Evolutionary conservation across 1,140 invertebrate genomes (phyloP).

Genomic region (Trichogramma pretiosum): DNA sequence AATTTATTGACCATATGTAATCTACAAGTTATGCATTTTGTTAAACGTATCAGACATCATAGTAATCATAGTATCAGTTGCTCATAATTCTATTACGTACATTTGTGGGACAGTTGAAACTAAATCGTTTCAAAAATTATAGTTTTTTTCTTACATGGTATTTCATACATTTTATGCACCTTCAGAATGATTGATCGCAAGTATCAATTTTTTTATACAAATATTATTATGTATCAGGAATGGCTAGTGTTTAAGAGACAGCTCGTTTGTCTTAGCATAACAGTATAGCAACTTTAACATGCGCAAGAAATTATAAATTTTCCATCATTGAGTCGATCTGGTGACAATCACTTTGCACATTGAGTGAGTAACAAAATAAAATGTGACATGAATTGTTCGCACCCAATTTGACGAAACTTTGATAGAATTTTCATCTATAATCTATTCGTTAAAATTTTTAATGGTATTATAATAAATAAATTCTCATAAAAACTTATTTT

Average conservation of each 20-base stretch:
- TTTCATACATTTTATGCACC: slow-evolving; percentile 7
- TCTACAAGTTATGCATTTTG: no score
- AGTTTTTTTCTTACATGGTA: no score
- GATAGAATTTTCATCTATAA: slow-evolving; percentile 18
- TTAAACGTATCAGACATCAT: no score
- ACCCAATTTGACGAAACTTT: slow-evolving; percentile 13
- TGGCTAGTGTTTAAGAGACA: slow-evolving; percentile 6
- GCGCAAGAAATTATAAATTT: slow-evolving; percentile 7
- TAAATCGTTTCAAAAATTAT: no score
- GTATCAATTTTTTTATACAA: slow-evolving; percentile 5
- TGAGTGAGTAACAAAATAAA: slow-evolving; percentile 9
- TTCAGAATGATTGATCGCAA: slow-evolving; percentile 12
- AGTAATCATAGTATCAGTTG: no score
- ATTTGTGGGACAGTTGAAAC: no score
- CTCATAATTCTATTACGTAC: no score
- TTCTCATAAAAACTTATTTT: not conserved
- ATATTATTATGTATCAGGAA: slow-evolving; percentile 13
- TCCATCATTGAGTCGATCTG: not conserved
- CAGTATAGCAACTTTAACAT: slow-evolving; percentile 7
- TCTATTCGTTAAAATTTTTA: slow-evolving; percentile 16
- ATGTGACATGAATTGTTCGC: slow-evolving; percentile 7
- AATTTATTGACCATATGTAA: no score
- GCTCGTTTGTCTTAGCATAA: slow-evolving; percentile 8
- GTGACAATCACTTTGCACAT: not conserved
- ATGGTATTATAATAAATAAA: slow-evolving; percentile 16